Evolutionary conservation across 2,797 vertebrate species (phyloP).

Genomic region (Xiphorhynchus erythropygius): DNA sequence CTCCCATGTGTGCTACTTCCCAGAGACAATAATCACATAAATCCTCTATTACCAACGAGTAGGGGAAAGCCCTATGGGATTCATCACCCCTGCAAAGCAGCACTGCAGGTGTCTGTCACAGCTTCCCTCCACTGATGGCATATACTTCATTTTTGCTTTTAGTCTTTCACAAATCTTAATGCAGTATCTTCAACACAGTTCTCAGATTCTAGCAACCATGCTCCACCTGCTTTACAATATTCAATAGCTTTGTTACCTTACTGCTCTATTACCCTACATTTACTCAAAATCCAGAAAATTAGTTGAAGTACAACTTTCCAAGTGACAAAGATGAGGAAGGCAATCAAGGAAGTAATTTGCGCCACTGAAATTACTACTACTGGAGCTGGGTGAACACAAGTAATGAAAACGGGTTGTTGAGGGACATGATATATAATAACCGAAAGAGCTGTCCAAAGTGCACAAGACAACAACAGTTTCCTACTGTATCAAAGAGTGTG

Average conservation of each 20-base stretch:
- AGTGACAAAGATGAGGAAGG: not conserved
- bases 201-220: not conserved
- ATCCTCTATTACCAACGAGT: not conserved
- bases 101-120: not conserved
- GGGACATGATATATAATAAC: not conserved
- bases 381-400: not conserved
- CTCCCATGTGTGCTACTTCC: not conserved
- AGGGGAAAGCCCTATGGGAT: not conserved
- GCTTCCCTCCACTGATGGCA: not conserved
- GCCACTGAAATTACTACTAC: not conserved
- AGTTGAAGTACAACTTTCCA: not conserved
- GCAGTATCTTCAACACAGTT: not conserved
- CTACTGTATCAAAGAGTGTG: not conserved
- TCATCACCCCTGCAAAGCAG: not conserved
- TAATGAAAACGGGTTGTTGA: not conserved
- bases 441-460: not conserved
- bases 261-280: not conserved
- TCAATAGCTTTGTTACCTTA: not conserved
- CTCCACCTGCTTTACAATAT: not conserved
- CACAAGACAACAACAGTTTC: not conserved
- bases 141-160: not conserved
- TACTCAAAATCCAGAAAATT: not conserved
- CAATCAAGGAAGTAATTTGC: not conserved
- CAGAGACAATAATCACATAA: not conserved
- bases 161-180: not conserved